Evolutionary conservation across 2,888 invertebrate genomes (phyloP).

Genomic region (Acronicta leporina): DNA sequence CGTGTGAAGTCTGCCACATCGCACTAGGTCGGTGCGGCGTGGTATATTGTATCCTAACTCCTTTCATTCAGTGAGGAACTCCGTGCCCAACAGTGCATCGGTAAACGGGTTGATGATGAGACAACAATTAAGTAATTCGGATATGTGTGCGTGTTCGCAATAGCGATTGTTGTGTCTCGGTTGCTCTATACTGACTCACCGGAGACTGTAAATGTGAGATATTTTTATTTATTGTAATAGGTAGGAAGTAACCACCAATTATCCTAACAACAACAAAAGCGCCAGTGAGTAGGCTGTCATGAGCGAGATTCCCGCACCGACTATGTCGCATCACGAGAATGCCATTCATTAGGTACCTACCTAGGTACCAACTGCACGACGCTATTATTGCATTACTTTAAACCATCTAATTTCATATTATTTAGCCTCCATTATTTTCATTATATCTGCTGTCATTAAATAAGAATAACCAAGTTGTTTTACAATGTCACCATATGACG

Average conservation of each 20-base stretch:
- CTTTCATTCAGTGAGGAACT: no score
- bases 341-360: conserved; percentile 67
- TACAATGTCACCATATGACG: conserved; percentile 83
- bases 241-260: conserved; percentile 50
- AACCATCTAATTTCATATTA: conserved; percentile 87
- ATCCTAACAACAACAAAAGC: conserved; percentile 65
- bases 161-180: no score
- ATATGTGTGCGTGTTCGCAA: no score
- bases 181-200: not conserved
- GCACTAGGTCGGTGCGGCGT: no score
- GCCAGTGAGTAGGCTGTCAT: conserved; percentile 40
- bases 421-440: conserved; percentile 86
- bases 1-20: no score
- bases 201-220: conserved; percentile 10
- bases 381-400: conserved; percentile 84
- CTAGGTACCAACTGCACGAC: conserved; percentile 67
- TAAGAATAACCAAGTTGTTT: conserved; percentile 80
- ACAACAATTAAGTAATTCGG: no score
- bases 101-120: no score
- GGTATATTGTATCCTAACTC: no score
- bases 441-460: conserved; percentile 82
- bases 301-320: conserved; percentile 38
- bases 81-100: no score
- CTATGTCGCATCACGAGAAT: conserved; percentile 72
- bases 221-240: conserved; percentile 35